Conservation (phyloP, 37 sponge, comb jelly and placozoan species). For the Diacarnus erythraeanus region DNA sequence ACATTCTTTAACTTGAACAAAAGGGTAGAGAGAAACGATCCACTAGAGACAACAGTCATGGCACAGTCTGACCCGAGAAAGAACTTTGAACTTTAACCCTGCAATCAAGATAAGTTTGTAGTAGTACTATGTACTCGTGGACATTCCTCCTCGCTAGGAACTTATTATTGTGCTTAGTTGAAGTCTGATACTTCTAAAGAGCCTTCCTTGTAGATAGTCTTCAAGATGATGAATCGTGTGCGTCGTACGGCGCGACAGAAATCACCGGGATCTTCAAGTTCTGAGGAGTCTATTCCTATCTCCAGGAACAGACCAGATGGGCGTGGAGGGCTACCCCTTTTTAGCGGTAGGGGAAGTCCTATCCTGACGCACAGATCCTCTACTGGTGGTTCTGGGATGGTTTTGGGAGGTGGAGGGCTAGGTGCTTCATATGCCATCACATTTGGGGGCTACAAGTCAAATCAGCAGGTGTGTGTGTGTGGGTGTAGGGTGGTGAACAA, state of each 20-base stretch:
- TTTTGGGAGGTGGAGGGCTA: not conserved
- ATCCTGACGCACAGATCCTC: not conserved
- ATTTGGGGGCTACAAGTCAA: constrained; percentile 1
- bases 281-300: not conserved
- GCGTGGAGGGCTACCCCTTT: not conserved
- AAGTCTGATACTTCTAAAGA: not conserved
- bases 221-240: constrained; percentile 15
- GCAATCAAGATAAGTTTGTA: no score
- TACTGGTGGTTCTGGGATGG: not conserved
- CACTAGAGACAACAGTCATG: not conserved
- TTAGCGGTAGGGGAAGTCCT: not conserved
- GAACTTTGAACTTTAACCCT: not conserved
- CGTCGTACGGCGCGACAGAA: constrained; percentile 9
- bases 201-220: not conserved
- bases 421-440: not conserved
- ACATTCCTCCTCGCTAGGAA: not conserved
- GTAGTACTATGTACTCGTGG: no score
- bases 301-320: not conserved
- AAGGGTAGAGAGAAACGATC: constrained; percentile 50
- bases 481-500: no score
- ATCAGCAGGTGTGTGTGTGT: not conserved
- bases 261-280: not conserved
- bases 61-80: not conserved
- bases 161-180: not conserved
- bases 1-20: constrained; percentile 63